Conservation (phyloP, 2,113 vertebrate species). For the Tursiops truncatus region DNA sequence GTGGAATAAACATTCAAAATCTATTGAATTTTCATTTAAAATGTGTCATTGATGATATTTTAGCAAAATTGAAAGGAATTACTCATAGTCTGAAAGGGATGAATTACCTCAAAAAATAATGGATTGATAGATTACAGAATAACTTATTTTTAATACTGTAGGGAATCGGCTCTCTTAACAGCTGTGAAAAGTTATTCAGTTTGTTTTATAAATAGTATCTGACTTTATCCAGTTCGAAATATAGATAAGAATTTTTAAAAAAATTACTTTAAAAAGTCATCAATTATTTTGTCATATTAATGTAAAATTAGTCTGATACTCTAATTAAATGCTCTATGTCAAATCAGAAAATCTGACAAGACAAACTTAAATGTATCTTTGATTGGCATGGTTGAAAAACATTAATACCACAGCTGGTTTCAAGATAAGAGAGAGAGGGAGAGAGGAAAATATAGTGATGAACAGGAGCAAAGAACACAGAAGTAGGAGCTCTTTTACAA, state of each 20-base stretch:
- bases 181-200: not conserved
- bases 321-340: not conserved
- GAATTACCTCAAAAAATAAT: not conserved
- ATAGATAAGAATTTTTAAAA: not conserved
- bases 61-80: not conserved
- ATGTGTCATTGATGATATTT: not conserved
- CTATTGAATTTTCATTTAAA: not conserved
- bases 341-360: not conserved
- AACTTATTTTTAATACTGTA: not conserved
- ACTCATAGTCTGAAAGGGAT: not conserved
- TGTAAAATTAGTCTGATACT: not conserved
- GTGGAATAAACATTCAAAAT: not conserved
- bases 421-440: not conserved
- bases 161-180: not conserved
- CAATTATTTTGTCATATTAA: constrained; percentile 15
- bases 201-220: not conserved
- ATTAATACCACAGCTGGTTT: not conserved
- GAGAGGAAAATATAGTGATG: not conserved
- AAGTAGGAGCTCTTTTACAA: not conserved
- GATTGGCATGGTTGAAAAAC: not conserved
- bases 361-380: not conserved
- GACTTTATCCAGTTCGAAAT: not conserved
- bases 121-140: not conserved
- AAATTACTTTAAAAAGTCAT: not conserved
- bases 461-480: not conserved